Percentiles rank a stretch among this genome's conserved stretches.
phyloP scores from a whole-genome alignment of 1,140 invertebrate genomes.

The Oppia nitens region DNA sequence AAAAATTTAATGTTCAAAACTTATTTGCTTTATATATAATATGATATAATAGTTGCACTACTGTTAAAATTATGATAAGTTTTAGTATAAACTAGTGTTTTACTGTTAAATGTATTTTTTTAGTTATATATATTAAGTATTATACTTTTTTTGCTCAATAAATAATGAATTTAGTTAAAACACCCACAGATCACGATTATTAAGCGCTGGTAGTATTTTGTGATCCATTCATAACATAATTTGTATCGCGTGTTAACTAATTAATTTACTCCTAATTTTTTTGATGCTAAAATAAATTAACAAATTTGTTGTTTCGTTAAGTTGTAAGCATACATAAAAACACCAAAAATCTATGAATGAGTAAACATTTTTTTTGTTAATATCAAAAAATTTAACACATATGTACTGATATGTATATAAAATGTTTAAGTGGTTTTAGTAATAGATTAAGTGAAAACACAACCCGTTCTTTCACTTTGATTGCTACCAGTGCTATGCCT shows the following conservation, averaged over 20 bases:
- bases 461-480: no score
- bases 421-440: no score
- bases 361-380: no score
- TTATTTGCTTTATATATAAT: neutral
- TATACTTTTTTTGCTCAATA: neutral
- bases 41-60: no score
- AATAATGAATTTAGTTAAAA: neutral
- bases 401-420: no score
- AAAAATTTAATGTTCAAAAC: neutral
- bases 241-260: neutral
- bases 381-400: no score
- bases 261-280: neutral
- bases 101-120: neutral
- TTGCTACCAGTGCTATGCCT: no score
- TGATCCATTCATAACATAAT: neutral
- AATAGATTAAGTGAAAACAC: neutral
- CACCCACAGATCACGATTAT: neutral
- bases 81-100: neutral
- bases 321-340: no score
- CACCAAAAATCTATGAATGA: no score
- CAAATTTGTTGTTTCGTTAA: no score
- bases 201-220: neutral
- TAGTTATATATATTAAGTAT: neutral
- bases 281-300: no score
- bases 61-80: no score